Evolutionary conservation across 2,113 vertebrate genomes (phyloP).

Genomic region (Malurus cyaneus): DNA sequence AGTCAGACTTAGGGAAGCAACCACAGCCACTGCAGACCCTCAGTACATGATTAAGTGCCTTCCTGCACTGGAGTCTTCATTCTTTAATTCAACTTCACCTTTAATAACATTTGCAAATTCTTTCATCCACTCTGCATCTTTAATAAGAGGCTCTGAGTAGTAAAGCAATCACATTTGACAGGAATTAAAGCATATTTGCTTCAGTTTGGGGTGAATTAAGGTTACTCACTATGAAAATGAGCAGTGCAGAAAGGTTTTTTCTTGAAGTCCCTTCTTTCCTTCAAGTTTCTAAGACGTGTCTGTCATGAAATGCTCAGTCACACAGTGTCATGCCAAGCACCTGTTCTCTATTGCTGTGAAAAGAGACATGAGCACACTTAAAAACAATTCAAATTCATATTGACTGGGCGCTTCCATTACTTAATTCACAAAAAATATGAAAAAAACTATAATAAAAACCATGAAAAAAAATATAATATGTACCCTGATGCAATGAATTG

Average conservation of each 20-base stretch:
- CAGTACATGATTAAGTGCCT: not conserved
- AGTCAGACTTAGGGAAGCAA: not conserved
- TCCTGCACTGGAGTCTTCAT: not conserved
- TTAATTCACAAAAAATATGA: not conserved
- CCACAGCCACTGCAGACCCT: not conserved
- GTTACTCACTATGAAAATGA: not conserved
- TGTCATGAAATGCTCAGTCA: not conserved
- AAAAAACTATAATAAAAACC: not conserved
- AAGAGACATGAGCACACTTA: not conserved
- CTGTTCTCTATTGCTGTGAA: not conserved
- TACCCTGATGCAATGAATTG: not conserved
- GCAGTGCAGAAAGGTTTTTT: not conserved
- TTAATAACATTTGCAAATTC: not conserved
- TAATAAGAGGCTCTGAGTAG: not conserved
- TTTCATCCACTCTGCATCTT: not conserved
- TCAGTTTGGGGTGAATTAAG: not conserved
- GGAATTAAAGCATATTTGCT: not conserved
- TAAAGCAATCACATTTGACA: not conserved
- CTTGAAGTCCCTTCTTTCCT: not conserved
- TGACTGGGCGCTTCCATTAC: not conserved
- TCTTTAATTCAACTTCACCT: not conserved
- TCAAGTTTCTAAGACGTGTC: not conserved
- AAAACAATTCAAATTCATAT: not conserved
- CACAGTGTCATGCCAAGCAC: not conserved
- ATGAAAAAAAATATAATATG: not conserved